Evolutionary conservation across 2,113 vertebrate species (phyloP).

Genomic region (Zootoca vivipara): DNA sequence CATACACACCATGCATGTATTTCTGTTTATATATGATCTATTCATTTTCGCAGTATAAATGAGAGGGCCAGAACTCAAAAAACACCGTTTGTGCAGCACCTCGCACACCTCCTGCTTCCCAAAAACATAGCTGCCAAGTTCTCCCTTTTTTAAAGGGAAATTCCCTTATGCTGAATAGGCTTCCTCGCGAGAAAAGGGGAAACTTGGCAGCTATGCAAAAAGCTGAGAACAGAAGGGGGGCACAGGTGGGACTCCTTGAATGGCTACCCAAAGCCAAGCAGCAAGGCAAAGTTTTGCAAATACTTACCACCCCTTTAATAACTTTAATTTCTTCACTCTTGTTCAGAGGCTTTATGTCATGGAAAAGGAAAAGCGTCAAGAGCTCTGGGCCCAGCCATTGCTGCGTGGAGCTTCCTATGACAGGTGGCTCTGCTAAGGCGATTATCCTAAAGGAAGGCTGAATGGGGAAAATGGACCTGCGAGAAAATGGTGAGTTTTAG

Average conservation of each 20-base stretch:
- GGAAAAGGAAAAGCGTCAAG: constrained; percentile 94
- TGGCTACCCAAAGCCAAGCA: not conserved
- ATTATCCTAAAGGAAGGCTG: constrained; percentile 94
- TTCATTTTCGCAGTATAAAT: not conserved
- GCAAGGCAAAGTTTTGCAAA: not conserved
- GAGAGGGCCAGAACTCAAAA: not conserved
- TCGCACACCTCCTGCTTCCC: not conserved
- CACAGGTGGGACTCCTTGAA: not conserved
- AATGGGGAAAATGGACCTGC: constrained; percentile 88
- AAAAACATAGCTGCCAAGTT: too few species aligned
- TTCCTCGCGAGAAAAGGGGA: too few species aligned
- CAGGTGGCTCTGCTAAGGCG: constrained; percentile 92
- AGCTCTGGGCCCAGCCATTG: constrained; percentile 95
- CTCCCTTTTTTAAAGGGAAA: too few species aligned
- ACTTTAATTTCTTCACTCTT: constrained; percentile 87
- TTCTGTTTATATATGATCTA: not conserved
- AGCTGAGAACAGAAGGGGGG: too few species aligned
- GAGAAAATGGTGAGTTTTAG: constrained; percentile 17
- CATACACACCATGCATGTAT: not conserved
- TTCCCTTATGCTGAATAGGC: too few species aligned
- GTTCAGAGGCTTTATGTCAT: constrained; percentile 82
- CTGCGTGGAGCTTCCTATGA: constrained; percentile 82
- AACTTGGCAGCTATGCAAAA: too few species aligned
- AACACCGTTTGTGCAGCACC: not conserved
- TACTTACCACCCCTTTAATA: constrained; percentile 87